Evolutionary conservation across 2,797 vertebrate species (phyloP), one percentile per base, ranked within the genome.

Genomic region (Steatocranus sp.): DNA sequence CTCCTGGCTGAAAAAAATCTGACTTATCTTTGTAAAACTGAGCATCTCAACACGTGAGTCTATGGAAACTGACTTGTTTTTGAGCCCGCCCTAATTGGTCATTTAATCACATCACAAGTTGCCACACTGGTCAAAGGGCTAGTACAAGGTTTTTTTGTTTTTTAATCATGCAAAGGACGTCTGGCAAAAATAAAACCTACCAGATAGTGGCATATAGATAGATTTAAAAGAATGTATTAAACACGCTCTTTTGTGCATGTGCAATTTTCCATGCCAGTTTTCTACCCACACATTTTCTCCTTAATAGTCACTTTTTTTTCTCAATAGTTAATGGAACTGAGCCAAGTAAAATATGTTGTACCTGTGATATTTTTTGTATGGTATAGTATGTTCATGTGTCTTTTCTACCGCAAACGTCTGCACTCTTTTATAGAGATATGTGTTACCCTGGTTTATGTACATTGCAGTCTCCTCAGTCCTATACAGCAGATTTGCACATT

Each of bases 81-180:
- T 66, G 11, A 66, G 11, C n/a, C 34, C 3, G 3, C 34, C 61
- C n/a, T 66, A 66, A 66, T 23, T 9, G 61, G 7, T 1, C 61
- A 66, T 66, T 66, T 41, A 66, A 38, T 1, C 1, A 38, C 34
- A 38, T 38, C n/a, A 9, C 54, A 32, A 38, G 34, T 38, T 66
- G 1, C n/a, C 34, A 38, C 34, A 4, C 11, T 14, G n/a, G 61
- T 0, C 34, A 66, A 66, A 38, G 61, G n/a, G 11, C 61, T 25
- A 43, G 36, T 68, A 41, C 7, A 0, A 41, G 54, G 0, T 0
- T 32, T 11, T 36, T 10, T 32, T 32, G 0, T 32, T 58, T 0
- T 23, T 66, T 23, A 23, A 23, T 41, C 12, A 66, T 25, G 36
- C n/a, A 66, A 23, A 15, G 20, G n/a, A 15, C 30, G 11, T 34